Conservation (phyloP, 2,888 invertebrate genomes). For the Agrochola circellaris region DNA sequence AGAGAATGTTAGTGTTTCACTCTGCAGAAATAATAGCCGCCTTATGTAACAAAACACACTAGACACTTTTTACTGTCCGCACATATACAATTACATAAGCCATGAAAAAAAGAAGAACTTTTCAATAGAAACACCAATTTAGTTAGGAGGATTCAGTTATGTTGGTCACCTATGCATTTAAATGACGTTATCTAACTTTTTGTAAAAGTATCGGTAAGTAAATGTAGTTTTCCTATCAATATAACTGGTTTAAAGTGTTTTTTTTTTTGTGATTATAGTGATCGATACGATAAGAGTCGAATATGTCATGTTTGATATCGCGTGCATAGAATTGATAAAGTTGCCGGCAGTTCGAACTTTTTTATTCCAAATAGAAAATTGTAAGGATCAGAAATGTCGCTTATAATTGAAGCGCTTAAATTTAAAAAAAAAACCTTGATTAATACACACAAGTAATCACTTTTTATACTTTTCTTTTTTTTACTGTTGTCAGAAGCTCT, state of each 20-base stretch:
- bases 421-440: neutral
- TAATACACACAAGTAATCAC: neutral
- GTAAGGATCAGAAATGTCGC: neutral
- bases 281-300: neutral
- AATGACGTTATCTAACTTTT: slow-evolving; percentile 15
- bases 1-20: slow-evolving; percentile 64
- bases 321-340: neutral
- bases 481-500: too few species aligned
- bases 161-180: neutral
- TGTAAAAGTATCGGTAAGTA: slow-evolving; percentile 8
- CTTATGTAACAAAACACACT: slow-evolving; percentile 53
- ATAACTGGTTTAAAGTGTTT: neutral
- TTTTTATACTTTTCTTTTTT: too few species aligned
- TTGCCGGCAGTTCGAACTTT: neutral
- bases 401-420: neutral
- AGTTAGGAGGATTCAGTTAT: slow-evolving; percentile 6
- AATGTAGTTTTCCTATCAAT: neutral
- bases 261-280: neutral
- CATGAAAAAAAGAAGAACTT: slow-evolving; percentile 16
- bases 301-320: slow-evolving; percentile 3
- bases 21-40: slow-evolving; percentile 50
- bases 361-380: neutral
- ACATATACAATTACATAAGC: slow-evolving; percentile 56
- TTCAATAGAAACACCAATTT: slow-evolving; percentile 36
- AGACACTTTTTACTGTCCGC: slow-evolving; percentile 34